Evolutionary conservation across 2,797 vertebrate genomes (phyloP), one percentile per base, ranked within the genome.

Genomic region (Tiaroga cobitis): DNA sequence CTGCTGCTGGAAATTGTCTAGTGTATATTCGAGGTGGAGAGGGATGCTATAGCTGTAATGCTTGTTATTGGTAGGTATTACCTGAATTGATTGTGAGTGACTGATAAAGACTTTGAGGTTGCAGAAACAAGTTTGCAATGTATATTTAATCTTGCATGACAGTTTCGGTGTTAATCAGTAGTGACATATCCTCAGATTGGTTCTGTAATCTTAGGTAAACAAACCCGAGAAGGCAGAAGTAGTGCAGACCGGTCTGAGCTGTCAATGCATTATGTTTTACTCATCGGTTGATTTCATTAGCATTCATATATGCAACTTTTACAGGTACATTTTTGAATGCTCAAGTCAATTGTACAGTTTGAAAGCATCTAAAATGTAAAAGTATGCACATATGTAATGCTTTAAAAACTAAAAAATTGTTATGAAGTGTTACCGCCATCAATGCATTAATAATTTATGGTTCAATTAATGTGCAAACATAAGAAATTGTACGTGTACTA

Each of bases 61-160:
- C 11, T 15, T 21, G 46, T 54, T 83, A 80, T 80, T 51, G 59
- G 67, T 56, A 16, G 75, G 67, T 68, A 74, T 80, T 83, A 65
- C 54, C 34, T 49, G 49, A 70, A 61, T 51, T 68, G 76, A 81
- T 84, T 77, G 86, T 56, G 51, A 82, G 78, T 80, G 78, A 80
- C 87, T 87, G 81, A 43, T 76, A 29, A 43, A 86, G 54, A 82
- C 61, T 86, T 84, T 49, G 41, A 65, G 46, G 72, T 68, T 84
- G 46, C 49, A 84, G 67, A 26, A 76, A 65, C n/a, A 85, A 43
- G 81, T 49, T n/a, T 72, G 26, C 43, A 61, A 43, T 73, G 77
- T 63, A 76, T 83, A 75, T 61, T 78, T 49, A 75, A 83, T 37
- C 26, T 19, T 68, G 10, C 16, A n/a, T 67, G 74, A 69, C 26